Evolutionary conservation across 2,888 invertebrate species (phyloP).

Genomic region (Nasonovia ribisnigri): DNA sequence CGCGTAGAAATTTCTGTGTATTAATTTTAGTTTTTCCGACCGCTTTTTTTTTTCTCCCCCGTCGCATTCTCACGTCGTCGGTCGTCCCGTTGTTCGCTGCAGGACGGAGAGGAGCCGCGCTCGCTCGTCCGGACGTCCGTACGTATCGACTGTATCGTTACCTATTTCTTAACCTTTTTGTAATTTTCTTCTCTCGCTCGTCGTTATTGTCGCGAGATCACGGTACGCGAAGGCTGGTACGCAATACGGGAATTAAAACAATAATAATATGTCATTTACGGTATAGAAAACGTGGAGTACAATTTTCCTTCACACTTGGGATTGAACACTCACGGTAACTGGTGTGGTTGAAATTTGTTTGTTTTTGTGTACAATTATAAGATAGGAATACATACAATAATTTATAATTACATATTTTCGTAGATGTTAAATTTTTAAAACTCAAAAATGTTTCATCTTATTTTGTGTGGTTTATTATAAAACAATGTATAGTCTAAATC

Average conservation of each 20-base stretch:
- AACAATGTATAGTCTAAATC: not conserved
- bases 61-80: constrained; percentile 16
- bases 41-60: constrained; percentile 28
- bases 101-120: not conserved
- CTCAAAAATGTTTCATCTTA: not conserved
- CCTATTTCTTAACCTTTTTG: not conserved
- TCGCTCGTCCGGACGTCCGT: not conserved
- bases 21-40: constrained; percentile 58
- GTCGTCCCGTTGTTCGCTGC: not conserved
- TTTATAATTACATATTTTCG: not conserved
- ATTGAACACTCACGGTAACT: too few species aligned
- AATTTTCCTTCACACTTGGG: too few species aligned
- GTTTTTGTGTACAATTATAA: too few species aligned
- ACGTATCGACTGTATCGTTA: not conserved
- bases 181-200: not conserved
- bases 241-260: too few species aligned
- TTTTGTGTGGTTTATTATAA: not conserved
- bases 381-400: not conserved
- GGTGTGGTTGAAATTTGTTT: too few species aligned
- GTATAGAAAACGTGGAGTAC: too few species aligned
- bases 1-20: not conserved
- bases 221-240: not conserved
- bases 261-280: too few species aligned
- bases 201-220: not conserved
- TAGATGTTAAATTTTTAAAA: not conserved